Percentiles rank a stretch among this genome's conserved stretches.
Conservation (phyloP, 2,888 invertebrate species). For the Gibbula magus region DNA sequence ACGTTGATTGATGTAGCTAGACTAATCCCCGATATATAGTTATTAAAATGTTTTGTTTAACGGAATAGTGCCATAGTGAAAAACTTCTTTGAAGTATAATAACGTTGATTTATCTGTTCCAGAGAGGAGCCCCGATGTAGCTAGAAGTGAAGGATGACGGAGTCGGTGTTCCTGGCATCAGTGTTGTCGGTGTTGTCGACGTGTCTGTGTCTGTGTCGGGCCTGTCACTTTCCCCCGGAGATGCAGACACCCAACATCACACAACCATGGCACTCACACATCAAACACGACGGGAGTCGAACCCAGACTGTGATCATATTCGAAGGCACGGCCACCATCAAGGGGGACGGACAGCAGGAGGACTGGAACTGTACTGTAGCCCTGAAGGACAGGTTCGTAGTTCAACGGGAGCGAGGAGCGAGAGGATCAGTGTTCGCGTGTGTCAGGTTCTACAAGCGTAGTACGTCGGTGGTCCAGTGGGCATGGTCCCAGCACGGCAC, state of each 20-base stretch:
- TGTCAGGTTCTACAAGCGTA: conserved; percentile 36
- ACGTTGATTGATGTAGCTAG: too few relatives aligned
- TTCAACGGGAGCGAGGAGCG: conserved; percentile 34
- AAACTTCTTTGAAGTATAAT: too few relatives aligned
- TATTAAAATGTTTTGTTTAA: too few relatives aligned
- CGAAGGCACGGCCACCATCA: conserved; percentile 34
- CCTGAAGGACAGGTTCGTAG: conserved; percentile 33
- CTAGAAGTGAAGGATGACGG: not conserved
- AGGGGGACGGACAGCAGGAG: conserved; percentile 5
- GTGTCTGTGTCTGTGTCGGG: not conserved
- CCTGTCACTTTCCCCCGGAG: conserved; percentile 35
- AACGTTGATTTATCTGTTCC: too few relatives aligned
- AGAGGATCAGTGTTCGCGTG: conserved; percentile 32
- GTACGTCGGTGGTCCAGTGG: conserved; percentile 47
- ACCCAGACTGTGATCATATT: conserved; percentile 32
- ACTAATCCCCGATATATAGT: too few relatives aligned
- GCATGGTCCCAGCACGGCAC: conserved; percentile 44
- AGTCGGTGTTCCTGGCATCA: not conserved
- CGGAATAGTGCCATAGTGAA: too few relatives aligned
- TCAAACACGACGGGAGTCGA: conserved; percentile 33
- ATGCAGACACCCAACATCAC: conserved; percentile 31
- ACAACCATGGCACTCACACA: conserved; percentile 41
- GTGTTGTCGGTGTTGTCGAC: not conserved
- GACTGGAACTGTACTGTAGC: conserved; percentile 40
- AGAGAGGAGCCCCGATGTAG: not conserved